A percentile compares a stretch with the other conserved stretches of the same genome.
These are phyloP conservation scores for Vandiemenella viatica DNA, from an alignment of 2,888 invertebrate species.

Conservation along the genomic window DNA sequence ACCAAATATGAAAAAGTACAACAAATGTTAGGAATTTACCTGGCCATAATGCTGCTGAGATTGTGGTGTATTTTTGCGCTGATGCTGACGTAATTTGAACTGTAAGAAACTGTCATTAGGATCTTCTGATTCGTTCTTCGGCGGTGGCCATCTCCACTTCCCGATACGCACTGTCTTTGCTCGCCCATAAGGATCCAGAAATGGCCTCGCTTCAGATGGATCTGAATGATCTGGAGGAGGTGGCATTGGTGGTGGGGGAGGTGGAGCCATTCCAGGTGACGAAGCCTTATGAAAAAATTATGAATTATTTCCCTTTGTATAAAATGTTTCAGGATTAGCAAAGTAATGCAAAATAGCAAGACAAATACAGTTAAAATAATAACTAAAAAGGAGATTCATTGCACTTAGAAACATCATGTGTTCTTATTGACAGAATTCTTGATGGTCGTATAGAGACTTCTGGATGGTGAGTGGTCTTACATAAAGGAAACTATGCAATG, in stretches of 20 bases:
- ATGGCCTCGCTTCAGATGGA: constrained; percentile 66
- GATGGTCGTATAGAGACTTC: too few relatives aligned
- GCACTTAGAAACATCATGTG: too few relatives aligned
- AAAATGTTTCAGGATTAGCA: too few relatives aligned
- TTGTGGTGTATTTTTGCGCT: constrained; percentile 64
- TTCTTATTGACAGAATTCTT: too few relatives aligned
- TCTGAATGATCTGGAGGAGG: constrained; percentile 68
- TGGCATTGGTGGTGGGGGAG: constrained; percentile 81
- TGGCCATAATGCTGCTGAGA: constrained; percentile 25
- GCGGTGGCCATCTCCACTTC: constrained; percentile 93
- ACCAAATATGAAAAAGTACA: not conserved
- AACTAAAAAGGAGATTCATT: too few relatives aligned
- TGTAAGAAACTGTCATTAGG: constrained; percentile 54
- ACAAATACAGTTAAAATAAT: too few relatives aligned
- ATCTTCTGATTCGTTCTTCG: constrained; percentile 48
- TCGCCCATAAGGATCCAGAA: constrained; percentile 79
- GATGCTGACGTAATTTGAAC: constrained; percentile 69
- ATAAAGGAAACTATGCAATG: too few relatives aligned
- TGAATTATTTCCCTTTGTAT: not conserved
- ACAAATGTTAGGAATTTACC: not conserved
- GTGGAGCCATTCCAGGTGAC: constrained; percentile 33
- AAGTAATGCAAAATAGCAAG: too few relatives aligned
- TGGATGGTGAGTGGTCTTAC: too few relatives aligned
- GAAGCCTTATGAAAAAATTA: not conserved
- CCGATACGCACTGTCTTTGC: constrained; percentile 91